Conservation (phyloP, 2,113 vertebrate species). For the Pycnonotus jocosus region DNA sequence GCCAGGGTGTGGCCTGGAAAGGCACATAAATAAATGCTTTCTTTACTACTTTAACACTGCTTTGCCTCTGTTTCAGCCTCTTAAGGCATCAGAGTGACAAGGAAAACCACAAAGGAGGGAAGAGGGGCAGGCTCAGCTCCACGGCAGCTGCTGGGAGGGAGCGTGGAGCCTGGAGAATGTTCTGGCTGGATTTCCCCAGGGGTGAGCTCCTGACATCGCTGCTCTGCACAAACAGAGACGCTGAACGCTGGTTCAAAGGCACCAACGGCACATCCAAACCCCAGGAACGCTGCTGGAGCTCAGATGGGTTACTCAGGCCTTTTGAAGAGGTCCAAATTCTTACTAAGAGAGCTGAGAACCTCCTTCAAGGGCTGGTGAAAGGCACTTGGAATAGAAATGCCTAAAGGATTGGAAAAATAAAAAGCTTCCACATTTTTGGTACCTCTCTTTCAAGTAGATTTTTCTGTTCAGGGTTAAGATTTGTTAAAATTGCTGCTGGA, state of each 20-base stretch:
- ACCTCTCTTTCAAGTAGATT: not conserved
- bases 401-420: not conserved
- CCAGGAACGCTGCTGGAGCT: not conserved
- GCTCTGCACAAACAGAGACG: not conserved
- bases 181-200: not conserved
- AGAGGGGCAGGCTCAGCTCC: not conserved
- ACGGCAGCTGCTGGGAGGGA: not conserved
- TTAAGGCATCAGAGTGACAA: too few species aligned
- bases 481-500: not conserved
- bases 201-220: not conserved
- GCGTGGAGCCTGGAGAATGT: not conserved
- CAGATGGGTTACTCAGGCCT: not conserved
- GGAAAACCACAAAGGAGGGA: not conserved
- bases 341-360: not conserved
- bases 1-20: too few species aligned
- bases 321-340: not conserved
- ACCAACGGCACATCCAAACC: not conserved
- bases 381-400: not conserved
- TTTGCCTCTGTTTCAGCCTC: too few species aligned
- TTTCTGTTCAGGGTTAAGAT: not conserved
- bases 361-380: not conserved
- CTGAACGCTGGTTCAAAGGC: not conserved
- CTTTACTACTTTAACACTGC: too few species aligned
- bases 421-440: not conserved
- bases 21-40: too few species aligned